A percentile compares a stretch with the other conserved stretches of the same genome.
phyloP scores from a whole-genome alignment of 1,140 invertebrate species.

The Diorhabda carinulata region DNA sequence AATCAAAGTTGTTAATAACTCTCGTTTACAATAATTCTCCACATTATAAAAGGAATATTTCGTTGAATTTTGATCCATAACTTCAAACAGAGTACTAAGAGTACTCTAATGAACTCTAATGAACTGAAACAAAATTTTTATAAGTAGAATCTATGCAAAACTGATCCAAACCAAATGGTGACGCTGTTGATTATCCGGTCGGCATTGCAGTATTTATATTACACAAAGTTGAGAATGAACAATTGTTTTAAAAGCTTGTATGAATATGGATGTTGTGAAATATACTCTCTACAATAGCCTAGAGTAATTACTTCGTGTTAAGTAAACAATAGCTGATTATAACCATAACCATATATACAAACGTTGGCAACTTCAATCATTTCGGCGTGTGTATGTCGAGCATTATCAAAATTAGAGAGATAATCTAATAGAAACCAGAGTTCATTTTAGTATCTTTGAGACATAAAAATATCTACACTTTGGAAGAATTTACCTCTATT shows the following conservation, averaged over 20 bases:
- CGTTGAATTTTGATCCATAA: too few relatives aligned
- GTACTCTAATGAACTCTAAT: too few relatives aligned
- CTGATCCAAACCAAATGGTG: background rate
- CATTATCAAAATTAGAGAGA: conserved; percentile 4
- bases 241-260: conserved; percentile 45
- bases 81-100: too few relatives aligned
- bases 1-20: too few relatives aligned
- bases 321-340: conserved; percentile 48
- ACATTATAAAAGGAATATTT: too few relatives aligned
- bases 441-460: too few relatives aligned
- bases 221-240: conserved; percentile 37
- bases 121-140: too few relatives aligned
- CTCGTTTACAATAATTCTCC: too few relatives aligned
- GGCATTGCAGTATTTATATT: conserved; percentile 33
- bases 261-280: conserved; percentile 45
- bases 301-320: conserved; percentile 44
- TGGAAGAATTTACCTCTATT: too few relatives aligned
- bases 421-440: background rate
- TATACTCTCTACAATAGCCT: conserved; percentile 40
- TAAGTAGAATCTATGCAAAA: background rate
- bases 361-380: conserved; percentile 44
- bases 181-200: background rate
- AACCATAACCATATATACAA: conserved; percentile 46
- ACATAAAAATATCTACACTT: too few relatives aligned
- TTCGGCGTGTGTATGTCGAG: conserved; percentile 34